phyloP scores from a whole-genome alignment of 2,797 vertebrate species.

The Malacoraja senta region DNA sequence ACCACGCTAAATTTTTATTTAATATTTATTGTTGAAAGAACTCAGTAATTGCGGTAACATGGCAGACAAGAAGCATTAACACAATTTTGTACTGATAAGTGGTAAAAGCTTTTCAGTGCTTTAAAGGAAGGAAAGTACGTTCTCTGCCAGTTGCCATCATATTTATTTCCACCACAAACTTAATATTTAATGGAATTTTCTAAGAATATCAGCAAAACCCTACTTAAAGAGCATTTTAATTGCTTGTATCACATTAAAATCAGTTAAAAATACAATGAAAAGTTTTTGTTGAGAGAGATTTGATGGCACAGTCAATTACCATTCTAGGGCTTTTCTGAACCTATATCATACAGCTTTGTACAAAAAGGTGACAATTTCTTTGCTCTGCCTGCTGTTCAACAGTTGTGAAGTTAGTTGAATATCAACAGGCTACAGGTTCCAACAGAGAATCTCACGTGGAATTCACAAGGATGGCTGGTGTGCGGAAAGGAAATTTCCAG shows the following conservation, averaged over 20 bases:
- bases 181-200: conserved; percentile 12
- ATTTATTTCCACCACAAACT: conserved; percentile 6
- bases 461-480: neutral
- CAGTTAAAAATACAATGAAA: neutral
- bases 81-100: neutral
- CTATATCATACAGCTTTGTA: neutral
- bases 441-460: neutral
- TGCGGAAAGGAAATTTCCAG: neutral
- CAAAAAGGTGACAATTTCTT: neutral
- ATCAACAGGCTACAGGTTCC: neutral
- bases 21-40: neutral
- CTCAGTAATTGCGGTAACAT: neutral
- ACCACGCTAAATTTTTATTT: too few species aligned
- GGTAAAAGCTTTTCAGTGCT: conserved; percentile 21
- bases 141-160: neutral
- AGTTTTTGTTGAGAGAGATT: neutral
- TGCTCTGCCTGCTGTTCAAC: neutral
- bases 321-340: neutral
- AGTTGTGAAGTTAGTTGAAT: neutral
- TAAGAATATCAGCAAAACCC: neutral
- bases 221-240: neutral
- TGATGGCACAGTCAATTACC: neutral
- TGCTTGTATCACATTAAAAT: neutral
- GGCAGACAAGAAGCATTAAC: conserved; percentile 1
- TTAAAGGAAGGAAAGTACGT: neutral